A percentile compares a stretch with the other conserved stretches of the same genome.
Conservation (phyloP, 2,797 vertebrate genomes). For the Syndactyla subalaris region DNA sequence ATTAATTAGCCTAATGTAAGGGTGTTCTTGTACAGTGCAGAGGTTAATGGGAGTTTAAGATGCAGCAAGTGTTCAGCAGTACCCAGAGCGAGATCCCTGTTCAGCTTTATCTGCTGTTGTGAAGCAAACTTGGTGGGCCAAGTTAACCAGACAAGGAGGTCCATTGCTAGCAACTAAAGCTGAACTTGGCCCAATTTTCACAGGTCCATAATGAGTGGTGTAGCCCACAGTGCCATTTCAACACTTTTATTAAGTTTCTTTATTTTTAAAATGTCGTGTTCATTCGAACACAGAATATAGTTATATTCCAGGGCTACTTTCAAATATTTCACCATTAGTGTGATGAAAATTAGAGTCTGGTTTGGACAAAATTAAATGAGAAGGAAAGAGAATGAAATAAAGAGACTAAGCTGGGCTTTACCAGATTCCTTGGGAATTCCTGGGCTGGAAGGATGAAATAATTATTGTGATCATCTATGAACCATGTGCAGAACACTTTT, state of each 20-base stretch:
- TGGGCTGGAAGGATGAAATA: neutral
- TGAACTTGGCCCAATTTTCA: neutral
- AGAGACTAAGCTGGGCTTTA: neutral
- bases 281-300: neutral
- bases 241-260: neutral
- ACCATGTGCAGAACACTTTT: neutral
- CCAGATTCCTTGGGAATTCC: neutral
- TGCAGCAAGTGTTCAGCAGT: neutral
- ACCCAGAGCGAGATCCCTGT: neutral
- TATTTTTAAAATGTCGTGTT: neutral
- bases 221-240: neutral
- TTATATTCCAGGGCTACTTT: neutral
- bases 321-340: neutral
- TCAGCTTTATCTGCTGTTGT: neutral
- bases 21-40: neutral
- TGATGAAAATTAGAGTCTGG: neutral
- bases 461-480: neutral
- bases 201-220: neutral
- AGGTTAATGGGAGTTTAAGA: slow-evolving; percentile 11
- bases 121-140: neutral
- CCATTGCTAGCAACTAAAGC: neutral
- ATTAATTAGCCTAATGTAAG: neutral
- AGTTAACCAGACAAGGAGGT: neutral
- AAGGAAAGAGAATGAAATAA: neutral
- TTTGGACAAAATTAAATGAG: neutral